Conservation (phyloP, 2,888 invertebrate species). For the Metalampra italica region DNA sequence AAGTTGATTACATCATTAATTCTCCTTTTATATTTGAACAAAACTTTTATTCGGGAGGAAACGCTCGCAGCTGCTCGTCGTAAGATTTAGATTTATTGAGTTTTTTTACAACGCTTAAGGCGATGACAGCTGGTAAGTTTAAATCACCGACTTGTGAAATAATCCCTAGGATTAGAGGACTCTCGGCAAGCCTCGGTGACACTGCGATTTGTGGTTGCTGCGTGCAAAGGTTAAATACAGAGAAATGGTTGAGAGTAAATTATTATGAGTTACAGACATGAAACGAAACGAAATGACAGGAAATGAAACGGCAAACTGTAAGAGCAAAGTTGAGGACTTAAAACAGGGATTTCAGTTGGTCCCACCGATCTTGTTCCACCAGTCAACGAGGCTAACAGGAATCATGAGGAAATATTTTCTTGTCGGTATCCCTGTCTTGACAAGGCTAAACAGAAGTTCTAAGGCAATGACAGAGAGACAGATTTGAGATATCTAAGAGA, state of each 20-base stretch:
- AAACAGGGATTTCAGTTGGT: background rate
- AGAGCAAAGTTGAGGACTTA: background rate
- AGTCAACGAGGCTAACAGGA: background rate
- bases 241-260: conserved; percentile 14
- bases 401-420: no score
- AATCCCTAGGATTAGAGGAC: conserved; percentile 45
- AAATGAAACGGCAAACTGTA: background rate
- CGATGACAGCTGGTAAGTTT: conserved; percentile 63
- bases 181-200: conserved; percentile 33
- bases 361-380: background rate
- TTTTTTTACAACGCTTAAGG: conserved; percentile 28
- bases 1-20: background rate
- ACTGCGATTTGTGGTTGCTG: conserved; percentile 41
- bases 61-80: conserved; percentile 23
- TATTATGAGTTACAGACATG: background rate
- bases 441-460: no score
- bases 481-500: no score
- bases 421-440: no score
- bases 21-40: background rate
- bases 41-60: background rate
- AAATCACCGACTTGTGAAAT: conserved; percentile 42
- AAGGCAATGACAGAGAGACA: no score
- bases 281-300: background rate
- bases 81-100: conserved; percentile 10
- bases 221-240: conserved; percentile 16